phyloP scores from a whole-genome alignment of 1,140 invertebrate genomes.

The Temnothorax curvispinosus region DNA sequence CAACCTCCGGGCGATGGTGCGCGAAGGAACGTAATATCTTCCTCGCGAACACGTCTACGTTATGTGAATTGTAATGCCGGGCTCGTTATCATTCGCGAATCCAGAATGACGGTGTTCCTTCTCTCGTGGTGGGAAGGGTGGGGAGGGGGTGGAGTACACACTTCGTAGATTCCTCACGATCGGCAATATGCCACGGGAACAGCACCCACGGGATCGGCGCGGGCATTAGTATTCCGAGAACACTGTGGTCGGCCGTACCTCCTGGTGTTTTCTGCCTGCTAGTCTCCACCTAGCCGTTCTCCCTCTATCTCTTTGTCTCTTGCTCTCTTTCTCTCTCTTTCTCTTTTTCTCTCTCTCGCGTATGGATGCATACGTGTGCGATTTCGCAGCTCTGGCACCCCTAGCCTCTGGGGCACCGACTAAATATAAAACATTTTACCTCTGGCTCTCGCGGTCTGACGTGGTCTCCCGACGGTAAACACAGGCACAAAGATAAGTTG shows the following conservation, averaged over 20 bases:
- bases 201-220: constrained; percentile 64
- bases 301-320: constrained; percentile 15
- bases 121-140: neutral
- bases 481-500: constrained; percentile 46
- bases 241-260: constrained; percentile 57
- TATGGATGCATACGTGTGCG: neutral
- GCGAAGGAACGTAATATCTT: constrained; percentile 58
- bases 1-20: constrained; percentile 15
- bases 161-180: constrained; percentile 62
- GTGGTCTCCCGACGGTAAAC: constrained; percentile 55
- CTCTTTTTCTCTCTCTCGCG: neutral
- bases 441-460: constrained; percentile 34
- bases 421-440: constrained; percentile 72
- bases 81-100: constrained; percentile 58
- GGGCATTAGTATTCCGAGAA: constrained; percentile 72
- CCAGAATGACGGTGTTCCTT: constrained; percentile 43
- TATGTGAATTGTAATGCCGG: constrained; percentile 44
- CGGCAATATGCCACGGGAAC: constrained; percentile 68
- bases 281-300: constrained; percentile 15
- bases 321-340: neutral
- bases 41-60: constrained; percentile 36
- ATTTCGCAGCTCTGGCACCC: constrained; percentile 29
- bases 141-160: neutral
- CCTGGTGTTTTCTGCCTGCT: constrained; percentile 63
- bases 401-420: constrained; percentile 27